phyloP scores from a whole-genome alignment of 2,888 invertebrate genomes.

The Harpalus rubripes region DNA sequence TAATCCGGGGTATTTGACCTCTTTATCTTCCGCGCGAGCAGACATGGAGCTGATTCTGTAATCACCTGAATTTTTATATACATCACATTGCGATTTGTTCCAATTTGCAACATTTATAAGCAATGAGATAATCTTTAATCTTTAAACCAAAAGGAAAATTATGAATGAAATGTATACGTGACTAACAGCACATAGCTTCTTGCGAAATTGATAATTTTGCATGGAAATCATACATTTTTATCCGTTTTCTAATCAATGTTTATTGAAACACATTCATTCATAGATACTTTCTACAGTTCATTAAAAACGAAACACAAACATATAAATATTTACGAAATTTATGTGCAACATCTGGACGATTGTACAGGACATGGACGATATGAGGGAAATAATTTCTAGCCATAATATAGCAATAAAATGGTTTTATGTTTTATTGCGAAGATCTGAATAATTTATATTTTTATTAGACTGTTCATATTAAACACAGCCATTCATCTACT shows the following conservation, averaged over 20 bases:
- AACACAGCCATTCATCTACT: too few relatives aligned
- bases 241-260: background rate
- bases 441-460: too few relatives aligned
- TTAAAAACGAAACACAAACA: conserved; percentile 11
- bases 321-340: conserved; percentile 8
- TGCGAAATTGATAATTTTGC: background rate
- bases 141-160: background rate
- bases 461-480: too few relatives aligned
- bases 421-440: too few relatives aligned
- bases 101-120: conserved; percentile 38
- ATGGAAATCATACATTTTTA: background rate
- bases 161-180: background rate
- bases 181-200: background rate
- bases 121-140: conserved; percentile 3
- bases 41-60: background rate
- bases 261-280: background rate
- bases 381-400: too few relatives aligned
- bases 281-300: background rate
- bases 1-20: conserved; percentile 50
- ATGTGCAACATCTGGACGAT: background rate
- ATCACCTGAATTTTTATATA: conserved; percentile 30
- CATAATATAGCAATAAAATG: too few relatives aligned
- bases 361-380: background rate
- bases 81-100: conserved; percentile 24
- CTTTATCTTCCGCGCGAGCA: conserved; percentile 7